Evolutionary conservation across 2,888 invertebrate genomes (phyloP), one percentile per base, ranked within the genome.

Genomic region (Agrochola lota): DNA sequence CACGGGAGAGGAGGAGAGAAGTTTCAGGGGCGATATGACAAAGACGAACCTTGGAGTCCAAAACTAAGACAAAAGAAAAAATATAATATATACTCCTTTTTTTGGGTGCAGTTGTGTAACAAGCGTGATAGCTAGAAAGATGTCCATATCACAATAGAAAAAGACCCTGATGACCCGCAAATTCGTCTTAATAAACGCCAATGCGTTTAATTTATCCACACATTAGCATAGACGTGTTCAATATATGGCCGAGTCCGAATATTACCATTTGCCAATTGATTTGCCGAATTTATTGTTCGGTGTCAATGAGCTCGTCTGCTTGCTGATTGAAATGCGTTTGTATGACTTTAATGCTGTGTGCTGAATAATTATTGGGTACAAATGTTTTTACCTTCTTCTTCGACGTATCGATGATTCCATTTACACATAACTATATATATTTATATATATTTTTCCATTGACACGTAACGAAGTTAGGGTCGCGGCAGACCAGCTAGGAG

Each of bases 241-340:
- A 90, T 90, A 88, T 81, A 85, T 83, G 87, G 87, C 88, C 86
- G 85, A 87, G 86, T 86, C 87, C 87, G 85, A 90, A 89, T 90
- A 81, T 90, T 86, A 85, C 91, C 89, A 92, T 90, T 90, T 85
- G 87, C 90, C 95, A 94, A 95, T 94, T 94, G 94, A 94, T 93
- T 92, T 90, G 93, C 91, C 90, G 88, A 89, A 91, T 93, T 92
- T 92, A 93, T 94, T 94, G 92, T 90, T 84, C 89, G 84, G 93
- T 91, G 92, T 92, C 95, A 94, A 95, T 93, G 92, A 94, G 91
- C 88, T 80, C 84, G 91, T 90, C 90, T 91, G 88, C 72, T 87
- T 85, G 85, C 85, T 93, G 92, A 95, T 94, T 92, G 94, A 93
- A 93, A 92, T 90, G 92, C 92, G 91, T 92, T 93, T 86, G 77